These are phyloP conservation scores for Leptarthrus brevirostris DNA, from an alignment of 2,888 invertebrate genomes.

Conservation along the genomic window DNA sequence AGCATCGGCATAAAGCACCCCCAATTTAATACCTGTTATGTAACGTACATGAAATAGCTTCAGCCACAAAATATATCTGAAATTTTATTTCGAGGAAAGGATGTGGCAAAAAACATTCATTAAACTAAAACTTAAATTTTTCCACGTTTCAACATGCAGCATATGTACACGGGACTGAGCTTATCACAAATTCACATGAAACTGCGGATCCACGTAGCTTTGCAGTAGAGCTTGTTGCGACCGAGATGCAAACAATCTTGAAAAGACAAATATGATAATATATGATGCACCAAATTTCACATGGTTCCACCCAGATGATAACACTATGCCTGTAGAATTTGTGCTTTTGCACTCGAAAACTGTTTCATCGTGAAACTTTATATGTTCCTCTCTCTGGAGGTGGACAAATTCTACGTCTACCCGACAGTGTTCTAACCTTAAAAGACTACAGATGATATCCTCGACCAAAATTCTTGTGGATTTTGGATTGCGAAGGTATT, in stretches of 20 bases:
- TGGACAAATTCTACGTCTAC: no score
- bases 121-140: conserved; percentile 29
- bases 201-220: conserved; percentile 7
- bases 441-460: no score
- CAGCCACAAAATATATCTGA: no score
- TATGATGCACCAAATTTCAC: conserved; percentile 29
- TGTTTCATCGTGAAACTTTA: not conserved
- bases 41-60: no score
- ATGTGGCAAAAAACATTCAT: conserved; percentile 19
- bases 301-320: conserved; percentile 26
- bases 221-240: conserved; percentile 25
- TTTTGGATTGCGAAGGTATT: no score
- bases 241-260: conserved; percentile 6
- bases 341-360: conserved; percentile 6
- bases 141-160: conserved; percentile 9
- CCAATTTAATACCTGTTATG: no score
- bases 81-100: no score
- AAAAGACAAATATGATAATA: conserved; percentile 39
- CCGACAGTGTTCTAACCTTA: not conserved
- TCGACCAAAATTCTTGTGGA: no score
- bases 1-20: no score
- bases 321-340: not conserved
- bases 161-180: conserved; percentile 5
- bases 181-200: conserved; percentile 29
- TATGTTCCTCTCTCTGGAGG: conserved; percentile 4